These are phyloP conservation scores for Blastobasis adustella DNA, from an alignment of 2,888 invertebrate species.

Conservation along the genomic window DNA sequence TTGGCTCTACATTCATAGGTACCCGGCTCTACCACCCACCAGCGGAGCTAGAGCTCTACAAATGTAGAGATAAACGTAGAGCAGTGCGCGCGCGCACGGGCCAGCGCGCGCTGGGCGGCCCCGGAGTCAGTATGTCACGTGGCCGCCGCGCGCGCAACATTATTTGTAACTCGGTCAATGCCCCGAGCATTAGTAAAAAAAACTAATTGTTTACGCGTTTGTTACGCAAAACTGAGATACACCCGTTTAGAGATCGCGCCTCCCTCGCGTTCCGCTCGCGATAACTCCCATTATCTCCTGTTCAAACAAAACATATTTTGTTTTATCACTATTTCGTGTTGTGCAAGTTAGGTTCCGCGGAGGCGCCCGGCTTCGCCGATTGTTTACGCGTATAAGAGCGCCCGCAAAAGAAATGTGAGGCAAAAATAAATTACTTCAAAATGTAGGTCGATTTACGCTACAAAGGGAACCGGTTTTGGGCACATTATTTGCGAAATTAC, in stretches of 20 bases:
- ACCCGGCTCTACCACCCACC: slow-evolving; percentile 35
- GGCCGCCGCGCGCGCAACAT: slow-evolving; percentile 66
- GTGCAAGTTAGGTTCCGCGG: neutral
- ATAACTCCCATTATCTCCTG: neutral
- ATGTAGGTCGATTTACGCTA: slow-evolving; percentile 1
- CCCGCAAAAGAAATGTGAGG: neutral
- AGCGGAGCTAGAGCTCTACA: slow-evolving; percentile 19
- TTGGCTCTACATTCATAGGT: slow-evolving; percentile 60
- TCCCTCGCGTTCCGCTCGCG: slow-evolving; percentile 31
- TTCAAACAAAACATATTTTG: neutral
- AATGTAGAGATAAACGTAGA: neutral
- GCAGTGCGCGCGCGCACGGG: slow-evolving; percentile 5
- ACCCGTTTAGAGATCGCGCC: slow-evolving; percentile 27
- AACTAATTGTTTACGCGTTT: slow-evolving; percentile 62
- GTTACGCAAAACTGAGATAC: slow-evolving; percentile 56
- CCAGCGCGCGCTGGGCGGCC: slow-evolving; percentile 27
- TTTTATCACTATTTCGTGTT: neutral
- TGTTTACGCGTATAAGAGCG: neutral
- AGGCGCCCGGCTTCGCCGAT: neutral
- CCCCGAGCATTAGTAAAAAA: slow-evolving; percentile 70
- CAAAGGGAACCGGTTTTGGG: slow-evolving; percentile 2
- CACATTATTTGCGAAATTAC: slow-evolving; percentile 3
- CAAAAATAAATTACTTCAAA: neutral
- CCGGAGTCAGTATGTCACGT: slow-evolving; percentile 60
- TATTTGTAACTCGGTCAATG: slow-evolving; percentile 71